Evolutionary conservation across 2,888 invertebrate genomes (phyloP), one percentile per base, ranked within the genome.

Genomic region (Melipona bicolor): DNA sequence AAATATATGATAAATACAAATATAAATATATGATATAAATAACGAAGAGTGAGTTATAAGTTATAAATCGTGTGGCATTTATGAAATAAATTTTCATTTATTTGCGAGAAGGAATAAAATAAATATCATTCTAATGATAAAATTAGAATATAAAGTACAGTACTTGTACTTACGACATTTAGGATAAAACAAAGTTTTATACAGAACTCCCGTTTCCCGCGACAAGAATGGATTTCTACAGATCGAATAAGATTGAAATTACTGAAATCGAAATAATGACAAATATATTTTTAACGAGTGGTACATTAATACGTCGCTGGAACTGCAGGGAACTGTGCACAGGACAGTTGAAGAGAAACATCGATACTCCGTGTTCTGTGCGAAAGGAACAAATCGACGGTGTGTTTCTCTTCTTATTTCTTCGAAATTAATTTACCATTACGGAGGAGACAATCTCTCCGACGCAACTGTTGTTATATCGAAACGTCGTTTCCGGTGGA

Each of bases 381-480:
- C 5, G 19, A 21, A 32, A 32, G 13, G 21, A 21, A 62, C 32
- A 32, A 32, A 32, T 62, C 32, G 19, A 64, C 11, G 13, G 13
- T 4, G 11, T 0, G 19, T 62, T 32, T 13, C 32, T 19, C 13
- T 3, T 27, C 64, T 13, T 32, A 32, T 64, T 64, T 11, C 32
- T 32, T 32, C 32, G 13, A 62, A 76, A 79, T 79, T 49, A 69
- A 79, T 79, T 79, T 77, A 62, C 54, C 17, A 54, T 69, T 62
- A 19, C 61, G 49, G 49, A 77, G 32, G 69, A 69, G 79, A 80
- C 79, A 80, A 69, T 54, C 69, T 77, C 64, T 43, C 79, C 24
- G 27, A 49, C 43, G 54, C 69, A 69, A 77, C 77, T 56, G 68
- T 69, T 64, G 54, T 77, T 69, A 56, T 56, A 79, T 79, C 32